phyloP scores from a whole-genome alignment of 2,113 vertebrate species.

The Vireo altiloquus region DNA sequence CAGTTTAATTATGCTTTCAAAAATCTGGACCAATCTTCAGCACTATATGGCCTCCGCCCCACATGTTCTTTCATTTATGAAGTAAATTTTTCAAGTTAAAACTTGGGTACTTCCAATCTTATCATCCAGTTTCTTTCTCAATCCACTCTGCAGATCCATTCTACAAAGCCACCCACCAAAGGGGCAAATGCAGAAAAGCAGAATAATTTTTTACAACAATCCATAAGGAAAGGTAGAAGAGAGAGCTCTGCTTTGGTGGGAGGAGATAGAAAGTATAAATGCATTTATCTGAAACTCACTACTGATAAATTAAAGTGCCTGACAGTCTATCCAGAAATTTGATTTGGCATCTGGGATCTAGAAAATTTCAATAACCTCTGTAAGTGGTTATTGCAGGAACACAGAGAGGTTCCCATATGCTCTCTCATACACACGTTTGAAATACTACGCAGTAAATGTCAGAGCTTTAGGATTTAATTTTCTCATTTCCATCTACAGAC shows the following conservation, averaged over 20 bases:
- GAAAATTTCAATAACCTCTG: neutral
- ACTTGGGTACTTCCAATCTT: neutral
- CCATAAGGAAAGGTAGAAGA: neutral
- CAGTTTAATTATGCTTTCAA: neutral
- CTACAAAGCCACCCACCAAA: neutral
- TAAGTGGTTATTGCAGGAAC: neutral
- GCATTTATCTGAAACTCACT: neutral
- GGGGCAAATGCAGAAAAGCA: neutral
- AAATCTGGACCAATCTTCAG: neutral
- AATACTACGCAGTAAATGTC: neutral
- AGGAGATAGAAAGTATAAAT: neutral
- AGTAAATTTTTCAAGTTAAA: neutral
- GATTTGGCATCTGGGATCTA: neutral
- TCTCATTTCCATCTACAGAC: neutral
- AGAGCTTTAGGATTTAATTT: neutral
- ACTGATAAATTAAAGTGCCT: neutral
- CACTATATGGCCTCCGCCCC: neutral
- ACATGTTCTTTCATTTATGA: neutral
- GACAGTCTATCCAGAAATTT: neutral
- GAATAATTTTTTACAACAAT: neutral
- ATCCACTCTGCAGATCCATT: neutral
- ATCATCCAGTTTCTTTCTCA: neutral
- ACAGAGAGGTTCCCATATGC: neutral
- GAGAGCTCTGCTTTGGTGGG: fast-evolving
- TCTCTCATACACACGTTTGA: neutral